phyloP scores from a whole-genome alignment of 2,888 invertebrate genomes.

The Perithous albicinctus region DNA sequence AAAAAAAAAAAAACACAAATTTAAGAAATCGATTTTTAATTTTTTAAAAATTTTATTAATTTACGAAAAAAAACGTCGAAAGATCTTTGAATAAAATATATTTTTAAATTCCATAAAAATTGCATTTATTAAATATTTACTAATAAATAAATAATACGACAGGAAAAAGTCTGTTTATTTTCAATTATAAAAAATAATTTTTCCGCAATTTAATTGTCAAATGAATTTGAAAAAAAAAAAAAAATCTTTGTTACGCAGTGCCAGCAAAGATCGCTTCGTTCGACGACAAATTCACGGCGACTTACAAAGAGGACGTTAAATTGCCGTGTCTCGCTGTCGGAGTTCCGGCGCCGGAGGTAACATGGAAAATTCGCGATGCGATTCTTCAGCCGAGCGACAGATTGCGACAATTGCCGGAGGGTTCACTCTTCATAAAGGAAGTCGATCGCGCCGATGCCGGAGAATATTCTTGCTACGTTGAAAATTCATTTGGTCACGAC shows the following conservation, averaged over 20 bases:
- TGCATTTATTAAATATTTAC: no score
- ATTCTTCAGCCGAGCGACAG: conserved; percentile 93
- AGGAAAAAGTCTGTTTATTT: no score
- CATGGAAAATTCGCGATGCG: conserved; percentile 93
- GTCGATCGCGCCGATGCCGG: conserved; percentile 96
- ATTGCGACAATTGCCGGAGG: conserved; percentile 94
- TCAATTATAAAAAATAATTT: no score
- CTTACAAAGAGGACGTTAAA: conserved; percentile 96
- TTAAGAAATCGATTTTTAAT: no score
- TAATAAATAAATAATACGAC: no score
- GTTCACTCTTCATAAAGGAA: conserved; percentile 95
- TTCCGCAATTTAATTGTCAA: not conserved
- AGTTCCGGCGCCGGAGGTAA: conserved; percentile 94
- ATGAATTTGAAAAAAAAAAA: not conserved
- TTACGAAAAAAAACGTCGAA: no score
- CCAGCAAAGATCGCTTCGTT: conserved; percentile 98
- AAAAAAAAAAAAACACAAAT: no score
- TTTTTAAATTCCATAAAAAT: no score
- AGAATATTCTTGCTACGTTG: conserved; percentile 97
- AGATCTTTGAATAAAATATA: no score
- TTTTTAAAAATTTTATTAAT: no score
- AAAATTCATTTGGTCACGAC: conserved; percentile 96
- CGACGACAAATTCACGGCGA: conserved; percentile 96
- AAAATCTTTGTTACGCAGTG: conserved; percentile 85
- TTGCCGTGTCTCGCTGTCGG: conserved; percentile 97